phyloP scores from a whole-genome alignment of 2,113 vertebrate species.

The Salvelinus fontinalis region DNA sequence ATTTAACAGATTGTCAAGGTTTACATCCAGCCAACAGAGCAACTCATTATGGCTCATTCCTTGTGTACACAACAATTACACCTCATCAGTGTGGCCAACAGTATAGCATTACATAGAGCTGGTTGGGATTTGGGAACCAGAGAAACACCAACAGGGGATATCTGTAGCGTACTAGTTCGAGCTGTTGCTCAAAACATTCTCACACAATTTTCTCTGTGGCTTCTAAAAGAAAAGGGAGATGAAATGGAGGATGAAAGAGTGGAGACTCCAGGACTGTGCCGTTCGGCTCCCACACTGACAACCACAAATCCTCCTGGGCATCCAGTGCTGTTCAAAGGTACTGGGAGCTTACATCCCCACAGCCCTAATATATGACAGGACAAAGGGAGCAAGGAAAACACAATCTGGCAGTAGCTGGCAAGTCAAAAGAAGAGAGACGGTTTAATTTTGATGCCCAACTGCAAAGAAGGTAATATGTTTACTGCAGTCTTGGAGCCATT shows the following conservation, averaged over 20 bases:
- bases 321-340: neutral
- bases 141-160: neutral
- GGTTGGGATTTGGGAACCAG: neutral
- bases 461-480: too few relatives aligned
- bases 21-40: too few relatives aligned
- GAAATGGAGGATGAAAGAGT: slow-evolving; percentile 1
- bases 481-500: too few relatives aligned
- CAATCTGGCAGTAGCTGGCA: neutral
- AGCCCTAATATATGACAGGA: neutral
- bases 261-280: neutral
- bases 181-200: neutral
- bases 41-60: too few relatives aligned
- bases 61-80: neutral
- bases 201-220: neutral
- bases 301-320: neutral
- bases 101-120: neutral
- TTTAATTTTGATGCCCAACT: neutral
- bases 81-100: neutral
- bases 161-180: neutral
- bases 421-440: neutral
- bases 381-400: neutral
- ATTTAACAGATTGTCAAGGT: too few relatives aligned
- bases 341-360: neutral
- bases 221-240: neutral
- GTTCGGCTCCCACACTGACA: neutral